Evolutionary conservation across 1,140 invertebrate genomes (phyloP).

Genomic region (Drosophila nasuta): DNA sequence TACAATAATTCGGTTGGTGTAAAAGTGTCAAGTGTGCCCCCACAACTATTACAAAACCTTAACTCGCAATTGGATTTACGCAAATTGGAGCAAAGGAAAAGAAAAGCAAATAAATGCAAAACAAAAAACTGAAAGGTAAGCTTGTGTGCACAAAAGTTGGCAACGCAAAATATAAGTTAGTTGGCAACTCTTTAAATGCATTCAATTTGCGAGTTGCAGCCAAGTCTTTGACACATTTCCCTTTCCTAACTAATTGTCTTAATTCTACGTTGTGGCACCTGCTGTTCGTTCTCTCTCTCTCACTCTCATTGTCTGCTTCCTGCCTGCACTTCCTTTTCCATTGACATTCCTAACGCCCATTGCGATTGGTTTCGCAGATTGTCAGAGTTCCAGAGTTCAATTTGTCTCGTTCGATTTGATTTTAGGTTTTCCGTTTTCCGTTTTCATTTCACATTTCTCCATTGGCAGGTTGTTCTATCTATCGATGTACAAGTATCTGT

Average conservation of each 20-base stretch:
- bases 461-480: conserved; percentile 15
- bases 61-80: conserved; percentile 50
- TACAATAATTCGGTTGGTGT: conserved; percentile 4
- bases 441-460: conserved; percentile 39
- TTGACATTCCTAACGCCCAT: conserved; percentile 25
- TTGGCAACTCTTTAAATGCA: neutral
- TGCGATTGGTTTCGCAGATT: conserved; percentile 13
- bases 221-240: conserved; percentile 16
- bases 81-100: conserved; percentile 6
- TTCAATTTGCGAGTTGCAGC: neutral
- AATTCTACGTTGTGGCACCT: neutral
- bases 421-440: conserved; percentile 32
- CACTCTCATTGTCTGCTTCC: conserved; percentile 14
- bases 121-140: conserved; percentile 14
- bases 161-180: neutral
- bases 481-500: conserved; percentile 7
- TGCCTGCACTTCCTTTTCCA: conserved; percentile 26
- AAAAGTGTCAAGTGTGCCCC: conserved; percentile 23
- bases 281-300: neutral
- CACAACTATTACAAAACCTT: conserved; percentile 14
- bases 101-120: neutral
- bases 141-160: neutral
- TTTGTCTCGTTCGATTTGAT: conserved; percentile 13
- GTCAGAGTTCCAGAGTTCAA: conserved; percentile 12
- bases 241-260: conserved; percentile 12